Evolutionary conservation across 1,140 invertebrate species (phyloP).

Genomic region (Diploscapter pachys): DNA sequence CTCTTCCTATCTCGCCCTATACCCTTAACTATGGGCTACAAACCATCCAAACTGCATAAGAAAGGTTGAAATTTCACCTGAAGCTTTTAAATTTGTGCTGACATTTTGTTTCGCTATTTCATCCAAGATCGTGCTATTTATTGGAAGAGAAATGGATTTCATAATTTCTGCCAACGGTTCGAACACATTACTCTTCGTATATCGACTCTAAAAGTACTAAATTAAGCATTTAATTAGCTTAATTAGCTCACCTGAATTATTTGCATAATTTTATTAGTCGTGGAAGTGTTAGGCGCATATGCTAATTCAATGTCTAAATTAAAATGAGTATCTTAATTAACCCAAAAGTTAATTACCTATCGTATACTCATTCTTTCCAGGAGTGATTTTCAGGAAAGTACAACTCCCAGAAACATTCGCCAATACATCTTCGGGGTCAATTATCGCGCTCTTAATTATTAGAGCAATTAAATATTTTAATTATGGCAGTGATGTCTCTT

Average conservation of each 20-base stretch:
- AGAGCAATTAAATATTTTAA: not conserved
- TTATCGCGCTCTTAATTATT: slow-evolving; percentile 6
- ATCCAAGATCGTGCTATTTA: not conserved
- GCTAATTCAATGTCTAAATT: slow-evolving; percentile 34
- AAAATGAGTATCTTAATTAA: slow-evolving; percentile 8
- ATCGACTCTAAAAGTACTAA: not conserved
- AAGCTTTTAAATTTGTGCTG: not conserved
- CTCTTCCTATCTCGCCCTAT: no score
- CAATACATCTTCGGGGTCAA: slow-evolving; percentile 1
- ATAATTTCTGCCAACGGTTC: not conserved
- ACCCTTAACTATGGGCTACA: no score
- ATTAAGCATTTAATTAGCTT: not conserved
- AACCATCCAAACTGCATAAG: no score
- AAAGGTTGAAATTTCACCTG: not conserved
- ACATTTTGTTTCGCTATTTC: not conserved
- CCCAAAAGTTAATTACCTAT: not conserved
- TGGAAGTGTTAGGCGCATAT: slow-evolving; percentile 44
- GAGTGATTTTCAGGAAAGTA: slow-evolving; percentile 36
- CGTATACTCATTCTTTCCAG: not conserved
- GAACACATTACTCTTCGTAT: not conserved
- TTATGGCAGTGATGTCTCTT: not conserved
- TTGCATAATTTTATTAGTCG: slow-evolving; percentile 39
- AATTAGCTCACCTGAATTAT: slow-evolving; percentile 32
- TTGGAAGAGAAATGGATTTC: no score
- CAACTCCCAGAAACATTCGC: slow-evolving; percentile 15